phyloP scores from a whole-genome alignment of 2,797 vertebrate genomes.

The Melanotaenia trifasciata region DNA sequence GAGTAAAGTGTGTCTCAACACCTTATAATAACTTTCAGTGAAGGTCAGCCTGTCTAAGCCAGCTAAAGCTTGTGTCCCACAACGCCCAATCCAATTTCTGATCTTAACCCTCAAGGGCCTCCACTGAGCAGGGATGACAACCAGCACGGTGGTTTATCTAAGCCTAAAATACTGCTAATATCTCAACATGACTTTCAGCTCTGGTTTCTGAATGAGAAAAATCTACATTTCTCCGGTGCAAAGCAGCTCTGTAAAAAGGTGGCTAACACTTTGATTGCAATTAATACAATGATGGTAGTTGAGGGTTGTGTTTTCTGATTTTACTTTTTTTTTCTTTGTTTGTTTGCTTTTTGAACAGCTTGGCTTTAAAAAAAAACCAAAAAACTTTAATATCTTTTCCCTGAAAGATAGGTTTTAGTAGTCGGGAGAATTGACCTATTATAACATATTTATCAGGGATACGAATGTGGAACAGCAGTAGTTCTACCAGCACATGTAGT shows the following conservation, averaged over 20 bases:
- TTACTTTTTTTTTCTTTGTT: not conserved
- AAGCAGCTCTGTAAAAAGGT: not conserved
- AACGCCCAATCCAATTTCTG: constrained; percentile 23
- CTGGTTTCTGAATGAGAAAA: not conserved
- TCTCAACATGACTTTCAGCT: constrained; percentile 1
- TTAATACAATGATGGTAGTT: not conserved
- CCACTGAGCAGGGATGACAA: not conserved
- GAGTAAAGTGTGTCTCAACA: not conserved
- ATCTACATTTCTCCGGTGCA: not conserved
- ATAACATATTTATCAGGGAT: constrained; percentile 19
- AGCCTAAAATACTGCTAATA: not conserved
- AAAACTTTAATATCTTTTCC: not conserved
- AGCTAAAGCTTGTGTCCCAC: constrained; percentile 11
- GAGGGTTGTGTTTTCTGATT: not conserved
- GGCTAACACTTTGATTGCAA: not conserved
- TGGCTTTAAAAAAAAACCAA: not conserved
- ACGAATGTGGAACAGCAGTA: not conserved
- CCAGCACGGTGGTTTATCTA: constrained; percentile 7
- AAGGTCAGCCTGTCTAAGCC: constrained; percentile 30
- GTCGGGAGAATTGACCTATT: not conserved
- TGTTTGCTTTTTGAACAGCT: not conserved
- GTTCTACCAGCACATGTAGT: not conserved
- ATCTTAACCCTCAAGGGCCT: constrained; percentile 8
- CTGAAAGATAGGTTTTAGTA: not conserved
- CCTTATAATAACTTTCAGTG: not conserved